Evolutionary conservation across 2,888 invertebrate species (phyloP).

Genomic region (Cephalotes varians): DNA sequence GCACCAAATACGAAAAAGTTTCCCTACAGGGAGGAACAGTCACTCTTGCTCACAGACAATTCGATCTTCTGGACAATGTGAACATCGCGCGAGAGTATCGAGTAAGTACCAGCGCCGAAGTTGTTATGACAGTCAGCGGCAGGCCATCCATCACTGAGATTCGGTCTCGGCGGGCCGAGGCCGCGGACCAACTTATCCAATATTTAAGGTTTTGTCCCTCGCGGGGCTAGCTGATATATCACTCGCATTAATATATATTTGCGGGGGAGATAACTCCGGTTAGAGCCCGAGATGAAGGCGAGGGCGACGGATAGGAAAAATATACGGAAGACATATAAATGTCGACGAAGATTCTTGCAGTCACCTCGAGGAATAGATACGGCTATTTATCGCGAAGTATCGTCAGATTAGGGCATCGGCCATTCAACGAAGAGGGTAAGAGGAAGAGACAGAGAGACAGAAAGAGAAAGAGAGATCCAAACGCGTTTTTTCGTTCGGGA

Average conservation of each 20-base stretch:
- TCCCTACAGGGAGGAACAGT: background rate
- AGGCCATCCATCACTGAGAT: slow-evolving; percentile 85
- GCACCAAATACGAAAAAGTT: slow-evolving; percentile 5
- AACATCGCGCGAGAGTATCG: slow-evolving; percentile 52
- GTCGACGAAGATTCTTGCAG: slow-evolving; percentile 62
- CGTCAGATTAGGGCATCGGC: background rate
- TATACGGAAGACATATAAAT: slow-evolving; percentile 57
- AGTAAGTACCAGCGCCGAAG: slow-evolving; percentile 70
- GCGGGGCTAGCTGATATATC: slow-evolving; percentile 84
- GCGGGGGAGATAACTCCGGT: slow-evolving; percentile 79
- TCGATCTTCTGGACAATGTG: slow-evolving; percentile 50
- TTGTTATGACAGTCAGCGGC: slow-evolving; percentile 86
- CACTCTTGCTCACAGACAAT: background rate
- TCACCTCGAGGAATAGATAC: slow-evolving; percentile 53
- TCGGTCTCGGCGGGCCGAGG: slow-evolving; percentile 82
- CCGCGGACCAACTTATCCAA: slow-evolving; percentile 85
- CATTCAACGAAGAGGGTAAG: background rate
- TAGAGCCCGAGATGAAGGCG: slow-evolving; percentile 27
- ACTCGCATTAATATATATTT: slow-evolving; percentile 86
- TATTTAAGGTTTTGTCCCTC: slow-evolving; percentile 86
- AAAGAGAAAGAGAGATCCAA: background rate
- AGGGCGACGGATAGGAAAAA: background rate
- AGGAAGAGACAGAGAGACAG: background rate
- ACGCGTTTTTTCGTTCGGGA: slow-evolving; percentile 7
- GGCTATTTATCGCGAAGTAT: slow-evolving; percentile 49